Base-by-base conservation (phyloP, 1,140 invertebrate genomes). In the Zaprionus ghesquierei region DNA sequence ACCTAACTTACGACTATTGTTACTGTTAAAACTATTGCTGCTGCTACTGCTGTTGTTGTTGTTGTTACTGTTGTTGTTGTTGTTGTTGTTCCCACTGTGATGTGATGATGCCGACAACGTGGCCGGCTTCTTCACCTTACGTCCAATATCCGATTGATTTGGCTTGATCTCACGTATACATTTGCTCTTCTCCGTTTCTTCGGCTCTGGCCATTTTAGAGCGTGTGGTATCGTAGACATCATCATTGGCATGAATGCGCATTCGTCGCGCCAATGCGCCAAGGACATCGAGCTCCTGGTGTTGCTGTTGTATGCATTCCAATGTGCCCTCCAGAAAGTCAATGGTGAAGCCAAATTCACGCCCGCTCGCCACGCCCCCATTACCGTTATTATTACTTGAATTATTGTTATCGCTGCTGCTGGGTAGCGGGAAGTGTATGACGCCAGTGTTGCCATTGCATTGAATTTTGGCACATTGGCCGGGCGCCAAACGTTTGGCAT, bases 191-290 rank as follows among this genome's bases (percentile, higher is more conserved):
- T 95, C 96, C 92, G 97, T 96, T 91, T 97, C 95, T 92, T 98
- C 97, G 55, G 95, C 96, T 77, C 95, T 95, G 66, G 96, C 96
- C 96, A 98, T 98, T 78, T 97, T 95, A 91, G 96, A 95, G 92
- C 95, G 95, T 73, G 98, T 98, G 62, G 95, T 95, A 93, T 98
- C 97, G 92, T 98, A 98, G 61, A 98, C 96, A 93, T 99, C 97
- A 92, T 98, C 98, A 77, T 98, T 98, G 76, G 98, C 98, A 90
- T 96, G 96, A 72, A 98, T 96, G 59, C 96, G 95, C 94, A 98
- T 97, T 91, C 96, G 96, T 87, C 95, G 94, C 59, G 95, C 95
- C 92, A 98, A 93, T 51, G 95, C 94, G 61, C 97, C 97, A 90
- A 98, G 94, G 69, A 95, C 95, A 92, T 97, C 95, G 92, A 98